phyloP scores from a whole-genome alignment of 2,113 vertebrate genomes.

The Sylvilagus bachmani region DNA sequence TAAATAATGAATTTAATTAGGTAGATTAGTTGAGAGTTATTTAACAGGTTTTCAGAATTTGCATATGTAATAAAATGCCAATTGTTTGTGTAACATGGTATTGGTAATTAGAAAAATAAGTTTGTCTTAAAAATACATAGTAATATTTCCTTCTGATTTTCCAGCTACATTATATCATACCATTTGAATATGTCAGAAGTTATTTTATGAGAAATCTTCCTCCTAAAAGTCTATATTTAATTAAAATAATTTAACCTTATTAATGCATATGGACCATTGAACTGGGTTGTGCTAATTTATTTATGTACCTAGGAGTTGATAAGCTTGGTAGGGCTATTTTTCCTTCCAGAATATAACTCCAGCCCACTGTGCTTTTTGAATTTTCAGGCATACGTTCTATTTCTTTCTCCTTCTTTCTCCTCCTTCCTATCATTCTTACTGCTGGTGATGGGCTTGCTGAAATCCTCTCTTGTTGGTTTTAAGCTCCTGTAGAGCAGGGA shows the following conservation, averaged over 20 bases:
- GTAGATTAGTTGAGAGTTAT: not conserved
- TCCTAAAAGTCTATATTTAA: not conserved
- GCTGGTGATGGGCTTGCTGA: not conserved
- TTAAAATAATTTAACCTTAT: not conserved
- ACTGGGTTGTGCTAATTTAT: not conserved
- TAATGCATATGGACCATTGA: not conserved
- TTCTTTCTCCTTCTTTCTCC: not conserved
- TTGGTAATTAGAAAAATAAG: conserved; percentile 22
- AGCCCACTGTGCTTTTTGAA: not conserved
- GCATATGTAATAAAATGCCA: not conserved
- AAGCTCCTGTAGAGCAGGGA: not conserved
- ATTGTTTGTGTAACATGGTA: conserved; percentile 21
- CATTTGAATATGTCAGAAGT: not conserved
- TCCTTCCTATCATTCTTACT: not conserved
- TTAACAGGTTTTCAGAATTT: not conserved
- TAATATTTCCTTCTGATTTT: not conserved
- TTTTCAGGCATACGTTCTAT: not conserved
- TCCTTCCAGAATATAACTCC: not conserved
- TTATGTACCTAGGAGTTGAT: not conserved
- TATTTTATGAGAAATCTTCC: not conserved
- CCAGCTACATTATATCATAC: not conserved
- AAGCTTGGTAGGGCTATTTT: not conserved
- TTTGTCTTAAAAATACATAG: conserved; percentile 9
- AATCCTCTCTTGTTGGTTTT: not conserved
- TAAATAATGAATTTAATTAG: not conserved